Base-by-base conservation (phyloP, 2,113 vertebrate genomes). In the Saccopteryx bilineata region DNA sequence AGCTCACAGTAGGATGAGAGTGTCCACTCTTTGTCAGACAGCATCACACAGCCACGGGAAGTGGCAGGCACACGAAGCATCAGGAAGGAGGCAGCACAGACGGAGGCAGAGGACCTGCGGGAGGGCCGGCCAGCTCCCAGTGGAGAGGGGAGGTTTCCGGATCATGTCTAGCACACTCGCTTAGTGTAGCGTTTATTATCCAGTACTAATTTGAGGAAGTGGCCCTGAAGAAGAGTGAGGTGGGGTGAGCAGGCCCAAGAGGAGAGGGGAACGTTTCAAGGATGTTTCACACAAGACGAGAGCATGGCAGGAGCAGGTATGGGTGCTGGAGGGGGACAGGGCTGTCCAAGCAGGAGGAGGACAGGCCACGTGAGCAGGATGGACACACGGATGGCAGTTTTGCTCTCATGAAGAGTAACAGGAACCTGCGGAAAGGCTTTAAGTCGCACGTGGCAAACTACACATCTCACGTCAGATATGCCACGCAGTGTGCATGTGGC, bases 291-390 rank as follows among this genome's bases (percentile, higher is more conserved):
- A 19, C 0, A 0, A 79, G 39, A 21, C 14, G 19, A 10, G 56
- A 48, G 28, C 1, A 1, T 10, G 31, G 9, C 19, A 6, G 28
- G 48, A 10, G 46, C 12, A 14, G 13, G 7, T 3, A 9, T 5
- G 48, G 78, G 48, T 6, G n/a, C 28, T 8, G 0, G 7, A 28
- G 21, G 52, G n/a, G 50, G 33, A 23, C 5, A 5, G 52, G 58
- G 21, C 31, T 50, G n/a, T 1, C 4, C 19, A 5, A 9, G 52
- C 9, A 39, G 5, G n/a, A 3, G 10, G 48, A 28, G 17, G 15
- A 24, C 23, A 11, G 18, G 10, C 7, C 7, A 0, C 9, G 5
- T 1, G 3, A 2, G n/a, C 11, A 0, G 5, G 1, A 4, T 0
- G 19, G 28, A 3, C 12, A 4, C 31, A 3, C 2, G 1, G 39